phyloP scores from a whole-genome alignment of 2,113 vertebrate species.

The Loxodonta africana region DNA sequence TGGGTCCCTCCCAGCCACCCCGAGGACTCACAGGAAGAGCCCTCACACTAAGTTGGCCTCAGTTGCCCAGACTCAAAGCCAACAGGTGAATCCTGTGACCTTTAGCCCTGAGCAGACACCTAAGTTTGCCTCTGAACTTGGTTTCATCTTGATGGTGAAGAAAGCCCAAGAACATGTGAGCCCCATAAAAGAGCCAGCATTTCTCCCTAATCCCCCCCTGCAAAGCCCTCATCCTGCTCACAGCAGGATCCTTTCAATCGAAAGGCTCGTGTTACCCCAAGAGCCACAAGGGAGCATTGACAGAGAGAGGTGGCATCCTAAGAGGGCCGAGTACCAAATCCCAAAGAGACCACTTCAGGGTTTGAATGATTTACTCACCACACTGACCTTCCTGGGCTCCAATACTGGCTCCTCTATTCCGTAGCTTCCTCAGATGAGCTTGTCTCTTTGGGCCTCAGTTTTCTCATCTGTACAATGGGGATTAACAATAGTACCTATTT shows the following conservation, averaged over 20 bases:
- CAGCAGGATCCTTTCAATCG: background rate
- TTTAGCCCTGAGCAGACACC: background rate
- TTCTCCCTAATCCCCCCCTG: background rate
- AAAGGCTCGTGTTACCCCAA: background rate
- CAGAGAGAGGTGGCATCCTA: background rate
- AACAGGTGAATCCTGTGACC: background rate
- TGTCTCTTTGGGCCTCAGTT: background rate
- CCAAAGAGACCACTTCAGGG: background rate
- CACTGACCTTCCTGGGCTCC: background rate
- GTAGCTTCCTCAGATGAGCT: background rate
- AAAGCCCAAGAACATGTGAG: background rate
- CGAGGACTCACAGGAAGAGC: background rate
- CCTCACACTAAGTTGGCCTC: background rate
- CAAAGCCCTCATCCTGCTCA: background rate
- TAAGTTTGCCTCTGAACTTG: background rate
- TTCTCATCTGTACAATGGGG: background rate
- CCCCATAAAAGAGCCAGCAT: background rate
- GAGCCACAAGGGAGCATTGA: background rate
- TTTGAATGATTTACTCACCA: background rate
- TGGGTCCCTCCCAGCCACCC: background rate
- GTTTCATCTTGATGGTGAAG: background rate
- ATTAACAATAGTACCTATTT: background rate
- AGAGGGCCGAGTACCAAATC: background rate
- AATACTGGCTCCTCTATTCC: background rate
- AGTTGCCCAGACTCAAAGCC: background rate